Evolutionary conservation across 2,888 invertebrate species (phyloP), one percentile per base, ranked within the genome.

Genomic region (Diplolepis rosae): DNA sequence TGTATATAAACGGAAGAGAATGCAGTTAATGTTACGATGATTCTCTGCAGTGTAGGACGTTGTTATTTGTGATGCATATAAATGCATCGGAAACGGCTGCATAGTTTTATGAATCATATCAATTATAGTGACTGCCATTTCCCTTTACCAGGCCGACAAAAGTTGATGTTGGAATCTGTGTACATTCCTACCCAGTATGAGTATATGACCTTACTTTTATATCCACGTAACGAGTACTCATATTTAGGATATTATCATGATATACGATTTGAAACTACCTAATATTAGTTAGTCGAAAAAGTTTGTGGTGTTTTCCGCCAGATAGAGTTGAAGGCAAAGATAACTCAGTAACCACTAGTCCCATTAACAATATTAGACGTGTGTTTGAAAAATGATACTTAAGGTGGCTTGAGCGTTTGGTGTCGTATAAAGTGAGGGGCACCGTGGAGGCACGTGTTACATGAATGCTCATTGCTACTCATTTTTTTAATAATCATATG

Each of bases 81-180:
- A 81, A 79, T 80, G 83, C 82, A 83, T 85, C 85, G 83, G 83
- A 84, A 84, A 81, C 78, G 78, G 76, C 79, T 79, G 82, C 85
- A 85, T 85, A 83, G 81, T 82, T 83, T 83, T 80, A 83, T 83
- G 84, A 84, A 85, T 85, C 83, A 84, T 81, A 81, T 83, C 85
- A 84, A 86, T 86, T 85, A 85, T 85, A 83, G 81, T 83, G 78
- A 77, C 77, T 78, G 77, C 77, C 77, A 74, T 79, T 80, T 78
- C 74, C 77, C 76, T 71, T 66, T 66, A 61, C 68, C 39, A n/a
- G 48, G 65, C 42, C 69, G 45, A 22, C 42, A 24, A 61, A 27
- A 68, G 54, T 35, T 68, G 66, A 56, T 65, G 68, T 69, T 39
- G 69, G 69, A 68, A 75, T 73, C 73, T 71, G 42, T 42, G 68